Evolutionary conservation across 1,140 invertebrate species (phyloP).

Genomic region (Drosophila seguyi): DNA sequence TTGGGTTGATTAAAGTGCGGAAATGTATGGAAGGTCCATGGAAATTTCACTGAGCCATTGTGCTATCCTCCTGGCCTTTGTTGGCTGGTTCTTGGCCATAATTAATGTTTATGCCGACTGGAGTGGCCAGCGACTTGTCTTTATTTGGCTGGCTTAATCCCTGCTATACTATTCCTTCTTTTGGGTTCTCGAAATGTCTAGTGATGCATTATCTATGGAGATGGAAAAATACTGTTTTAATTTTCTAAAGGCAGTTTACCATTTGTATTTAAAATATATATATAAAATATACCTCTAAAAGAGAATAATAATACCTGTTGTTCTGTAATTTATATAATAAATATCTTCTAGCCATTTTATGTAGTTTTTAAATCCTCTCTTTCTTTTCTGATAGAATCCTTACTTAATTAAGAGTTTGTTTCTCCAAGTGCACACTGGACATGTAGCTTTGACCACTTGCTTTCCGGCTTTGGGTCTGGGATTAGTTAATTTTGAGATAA

Average conservation of each 20-base stretch:
- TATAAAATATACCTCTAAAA: background rate
- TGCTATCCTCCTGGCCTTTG: constrained; percentile 13
- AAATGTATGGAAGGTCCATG: constrained; percentile 8
- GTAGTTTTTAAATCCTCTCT: background rate
- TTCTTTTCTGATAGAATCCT: background rate
- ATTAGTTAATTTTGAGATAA: constrained; percentile 79
- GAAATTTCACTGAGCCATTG: constrained; percentile 20
- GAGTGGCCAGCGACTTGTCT: constrained; percentile 24
- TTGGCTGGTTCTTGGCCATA: constrained; percentile 30
- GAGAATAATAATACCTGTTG: background rate
- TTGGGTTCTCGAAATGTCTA: constrained; percentile 9
- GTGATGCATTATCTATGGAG: constrained; percentile 37
- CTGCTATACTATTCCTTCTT: background rate
- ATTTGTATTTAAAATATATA: background rate
- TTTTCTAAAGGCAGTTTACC: background rate
- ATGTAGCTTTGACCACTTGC: constrained; percentile 38
- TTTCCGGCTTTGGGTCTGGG: constrained; percentile 60
- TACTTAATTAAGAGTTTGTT: background rate
- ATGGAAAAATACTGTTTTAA: background rate
- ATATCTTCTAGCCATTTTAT: background rate
- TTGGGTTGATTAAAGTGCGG: constrained; percentile 52
- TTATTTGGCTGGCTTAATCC: constrained; percentile 21
- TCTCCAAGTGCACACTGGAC: constrained; percentile 1
- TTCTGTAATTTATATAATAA: too few species aligned
- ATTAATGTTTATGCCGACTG: constrained; percentile 62